phyloP scores from a whole-genome alignment of 2,113 vertebrate species.

The Lates calcarifer region DNA sequence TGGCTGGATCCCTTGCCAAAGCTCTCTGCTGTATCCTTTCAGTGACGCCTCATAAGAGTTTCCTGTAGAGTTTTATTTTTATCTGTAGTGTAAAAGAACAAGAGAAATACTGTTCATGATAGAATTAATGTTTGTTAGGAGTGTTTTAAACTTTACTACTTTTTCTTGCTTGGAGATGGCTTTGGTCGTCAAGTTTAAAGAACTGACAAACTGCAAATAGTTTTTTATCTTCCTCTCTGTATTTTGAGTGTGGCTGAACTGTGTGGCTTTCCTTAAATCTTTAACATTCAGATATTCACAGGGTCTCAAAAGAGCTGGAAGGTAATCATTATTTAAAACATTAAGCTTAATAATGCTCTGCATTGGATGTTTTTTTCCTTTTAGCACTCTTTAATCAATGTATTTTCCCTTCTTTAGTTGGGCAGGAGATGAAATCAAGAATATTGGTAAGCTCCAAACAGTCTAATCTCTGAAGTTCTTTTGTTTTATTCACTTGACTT shows the following conservation, averaged over 20 bases:
- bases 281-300: slow-evolving; percentile 89
- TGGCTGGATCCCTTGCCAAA: slow-evolving; percentile 95
- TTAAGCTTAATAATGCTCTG: background rate
- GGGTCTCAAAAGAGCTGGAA: slow-evolving; percentile 91
- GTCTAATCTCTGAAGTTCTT: background rate
- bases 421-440: slow-evolving; percentile 94
- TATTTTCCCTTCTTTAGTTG: slow-evolving; percentile 79
- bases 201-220: background rate
- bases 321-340: slow-evolving; percentile 78
- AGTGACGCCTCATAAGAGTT: background rate
- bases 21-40: slow-evolving; percentile 99
- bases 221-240: background rate
- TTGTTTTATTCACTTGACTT: background rate
- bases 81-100: background rate
- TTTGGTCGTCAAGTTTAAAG: background rate
- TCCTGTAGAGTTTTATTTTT: background rate
- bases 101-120: background rate
- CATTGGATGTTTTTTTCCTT: background rate
- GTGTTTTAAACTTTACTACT: background rate
- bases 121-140: too few relatives aligned
- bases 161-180: background rate
- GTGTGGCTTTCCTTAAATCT: slow-evolving; percentile 72
- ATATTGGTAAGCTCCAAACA: slow-evolving; percentile 90
- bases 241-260: background rate
- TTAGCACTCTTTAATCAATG: background rate